Conservation (phyloP, 2,888 invertebrate genomes). For the Isotomurus palustris region DNA sequence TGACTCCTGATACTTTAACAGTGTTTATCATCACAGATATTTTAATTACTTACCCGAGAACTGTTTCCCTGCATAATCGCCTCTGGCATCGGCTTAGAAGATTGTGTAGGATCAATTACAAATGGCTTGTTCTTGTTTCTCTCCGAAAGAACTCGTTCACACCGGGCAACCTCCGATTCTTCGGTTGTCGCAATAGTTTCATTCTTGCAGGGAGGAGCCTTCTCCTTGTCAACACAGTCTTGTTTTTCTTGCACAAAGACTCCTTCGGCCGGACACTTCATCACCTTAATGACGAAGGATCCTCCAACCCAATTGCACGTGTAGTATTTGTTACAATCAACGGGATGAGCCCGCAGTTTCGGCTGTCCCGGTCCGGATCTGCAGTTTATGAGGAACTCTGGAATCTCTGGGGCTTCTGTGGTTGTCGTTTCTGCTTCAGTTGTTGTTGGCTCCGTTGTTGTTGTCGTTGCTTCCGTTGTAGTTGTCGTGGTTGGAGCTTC, state of each 20-base stretch:
- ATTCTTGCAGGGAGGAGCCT: slow-evolving; percentile 37
- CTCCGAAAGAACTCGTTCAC: slow-evolving; percentile 9
- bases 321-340: slow-evolving; percentile 42
- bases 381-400: slow-evolving; percentile 18
- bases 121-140: neutral
- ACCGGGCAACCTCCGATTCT: slow-evolving; percentile 7
- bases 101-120: neutral
- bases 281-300: slow-evolving; percentile 38
- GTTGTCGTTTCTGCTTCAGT: slow-evolving; percentile 10
- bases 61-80: too few relatives aligned
- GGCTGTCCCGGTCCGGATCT: slow-evolving; percentile 21
- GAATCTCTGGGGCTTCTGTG: slow-evolving; percentile 14
- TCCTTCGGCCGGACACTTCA: slow-evolving; percentile 35
- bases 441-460: slow-evolving; percentile 9
- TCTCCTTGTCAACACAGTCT: slow-evolving; percentile 22
- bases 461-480: slow-evolving; percentile 5
- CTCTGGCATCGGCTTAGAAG: too few relatives aligned
- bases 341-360: slow-evolving; percentile 39
- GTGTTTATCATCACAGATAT: too few relatives aligned
- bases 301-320: slow-evolving; percentile 40
- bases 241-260: slow-evolving; percentile 39
- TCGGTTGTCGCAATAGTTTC: slow-evolving; percentile 16
- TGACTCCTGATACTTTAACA: too few relatives aligned
- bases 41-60: too few relatives aligned
- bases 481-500: slow-evolving; percentile 23